These are phyloP conservation scores for Schizaphis graminum DNA, from an alignment of 2,888 invertebrate species.

Conservation along the genomic window DNA sequence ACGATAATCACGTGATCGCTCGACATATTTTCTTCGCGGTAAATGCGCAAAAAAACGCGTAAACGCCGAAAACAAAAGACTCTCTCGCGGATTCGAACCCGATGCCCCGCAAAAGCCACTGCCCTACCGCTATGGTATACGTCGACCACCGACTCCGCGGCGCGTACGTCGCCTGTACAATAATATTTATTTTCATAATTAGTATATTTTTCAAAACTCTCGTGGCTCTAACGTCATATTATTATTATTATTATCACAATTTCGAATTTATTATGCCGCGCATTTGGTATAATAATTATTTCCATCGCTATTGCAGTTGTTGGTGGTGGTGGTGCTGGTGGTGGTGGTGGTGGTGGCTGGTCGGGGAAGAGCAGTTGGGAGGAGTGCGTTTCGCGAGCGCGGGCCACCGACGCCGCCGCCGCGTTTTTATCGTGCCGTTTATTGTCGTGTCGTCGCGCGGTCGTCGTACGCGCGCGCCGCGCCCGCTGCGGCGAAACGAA, in stretches of 20 bases:
- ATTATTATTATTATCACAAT: no score
- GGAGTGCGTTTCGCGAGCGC: neutral
- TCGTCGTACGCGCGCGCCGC: neutral
- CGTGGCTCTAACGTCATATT: no score
- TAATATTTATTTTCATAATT: no score
- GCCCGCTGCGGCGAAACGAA: neutral
- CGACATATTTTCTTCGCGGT: neutral
- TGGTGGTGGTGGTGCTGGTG: neutral
- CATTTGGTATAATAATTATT: no score
- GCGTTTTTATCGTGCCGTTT: neutral
- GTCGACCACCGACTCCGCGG: no score
- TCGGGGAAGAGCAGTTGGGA: neutral
- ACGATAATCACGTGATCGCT: neutral
- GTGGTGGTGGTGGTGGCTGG: neutral
- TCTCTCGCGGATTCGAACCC: rapidly evolving
- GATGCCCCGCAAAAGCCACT: neutral
- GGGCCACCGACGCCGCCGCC: neutral
- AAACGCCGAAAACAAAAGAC: neutral
- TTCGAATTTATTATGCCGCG: no score
- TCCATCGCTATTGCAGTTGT: neutral
- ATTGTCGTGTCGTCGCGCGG: neutral
- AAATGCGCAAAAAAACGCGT: neutral
- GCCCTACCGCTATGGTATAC: neutral
- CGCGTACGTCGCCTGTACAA: no score
- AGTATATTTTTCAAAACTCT: no score